Evolutionary conservation across 1,140 invertebrate genomes (phyloP).

Genomic region (Phocides pigmalion): DNA sequence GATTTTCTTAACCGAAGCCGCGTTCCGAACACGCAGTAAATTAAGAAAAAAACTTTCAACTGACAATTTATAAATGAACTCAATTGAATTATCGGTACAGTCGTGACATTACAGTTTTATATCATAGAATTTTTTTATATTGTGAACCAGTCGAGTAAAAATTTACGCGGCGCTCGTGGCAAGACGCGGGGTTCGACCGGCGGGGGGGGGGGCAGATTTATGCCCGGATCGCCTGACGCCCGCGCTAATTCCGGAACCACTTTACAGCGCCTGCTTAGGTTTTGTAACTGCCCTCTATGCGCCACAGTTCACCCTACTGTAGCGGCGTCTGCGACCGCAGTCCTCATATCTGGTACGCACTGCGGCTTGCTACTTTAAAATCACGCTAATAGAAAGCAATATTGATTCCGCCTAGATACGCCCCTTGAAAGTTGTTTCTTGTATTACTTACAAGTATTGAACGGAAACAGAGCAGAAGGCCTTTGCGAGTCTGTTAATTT

Average conservation of each 20-base stretch:
- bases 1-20: too few species aligned
- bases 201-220: slow-evolving; percentile 59
- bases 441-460: slow-evolving; percentile 3
- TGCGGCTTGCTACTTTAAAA: slow-evolving; percentile 23
- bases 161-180: slow-evolving; percentile 2
- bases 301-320: slow-evolving; percentile 23
- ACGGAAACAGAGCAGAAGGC: not conserved
- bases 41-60: too few species aligned
- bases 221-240: slow-evolving; percentile 56
- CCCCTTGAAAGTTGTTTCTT: slow-evolving; percentile 1
- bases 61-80: too few species aligned
- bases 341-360: slow-evolving; percentile 29
- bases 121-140: too few species aligned
- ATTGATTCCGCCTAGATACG: slow-evolving; percentile 4
- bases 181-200: slow-evolving; percentile 1
- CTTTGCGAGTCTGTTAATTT: not conserved
- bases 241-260: slow-evolving; percentile 53
- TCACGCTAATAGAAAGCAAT: slow-evolving; percentile 16
- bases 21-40: too few species aligned
- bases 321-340: slow-evolving; percentile 12
- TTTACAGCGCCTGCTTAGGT: slow-evolving; percentile 44
- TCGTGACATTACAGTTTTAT: too few species aligned
- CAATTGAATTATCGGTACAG: too few species aligned
- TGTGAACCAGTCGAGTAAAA: not conserved
- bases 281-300: slow-evolving; percentile 37